Conservation (phyloP, 2,113 vertebrate species). For the Trochalopteron elliotii region DNA sequence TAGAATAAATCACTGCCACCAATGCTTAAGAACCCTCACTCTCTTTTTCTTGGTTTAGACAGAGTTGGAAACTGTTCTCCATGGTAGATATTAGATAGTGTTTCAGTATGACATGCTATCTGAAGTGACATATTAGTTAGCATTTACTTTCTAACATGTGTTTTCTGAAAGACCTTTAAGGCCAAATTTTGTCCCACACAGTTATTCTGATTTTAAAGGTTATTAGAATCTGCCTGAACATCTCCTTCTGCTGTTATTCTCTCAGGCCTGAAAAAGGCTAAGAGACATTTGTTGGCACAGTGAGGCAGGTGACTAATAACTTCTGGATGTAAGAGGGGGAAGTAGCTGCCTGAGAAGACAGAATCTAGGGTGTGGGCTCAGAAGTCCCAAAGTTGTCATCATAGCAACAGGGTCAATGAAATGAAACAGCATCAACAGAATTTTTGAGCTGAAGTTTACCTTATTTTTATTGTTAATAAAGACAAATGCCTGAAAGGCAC, state of each 20-base stretch:
- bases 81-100: background rate
- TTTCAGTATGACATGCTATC: background rate
- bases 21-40: background rate
- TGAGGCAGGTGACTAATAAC: constrained; percentile 35
- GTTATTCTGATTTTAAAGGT: constrained; percentile 16
- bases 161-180: constrained; percentile 15
- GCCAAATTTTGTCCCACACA: background rate
- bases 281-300: constrained; percentile 9
- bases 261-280: constrained; percentile 38
- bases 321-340: constrained; percentile 7
- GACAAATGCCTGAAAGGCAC: background rate
- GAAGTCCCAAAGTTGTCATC: constrained; percentile 1
- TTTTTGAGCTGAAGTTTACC: background rate
- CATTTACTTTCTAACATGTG: background rate
- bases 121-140: constrained; percentile 21
- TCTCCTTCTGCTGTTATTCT: constrained; percentile 11
- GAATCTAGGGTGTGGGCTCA: constrained; percentile 9
- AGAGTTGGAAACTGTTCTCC: background rate
- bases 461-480: background rate
- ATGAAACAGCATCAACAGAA: background rate
- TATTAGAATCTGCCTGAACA: background rate
- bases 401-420: constrained; percentile 24
- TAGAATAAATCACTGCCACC: background rate
- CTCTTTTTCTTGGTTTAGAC: background rate
- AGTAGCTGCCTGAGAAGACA: constrained; percentile 46